phyloP scores from a whole-genome alignment of 2,888 invertebrate genomes.

The Augochlorella aurata region DNA sequence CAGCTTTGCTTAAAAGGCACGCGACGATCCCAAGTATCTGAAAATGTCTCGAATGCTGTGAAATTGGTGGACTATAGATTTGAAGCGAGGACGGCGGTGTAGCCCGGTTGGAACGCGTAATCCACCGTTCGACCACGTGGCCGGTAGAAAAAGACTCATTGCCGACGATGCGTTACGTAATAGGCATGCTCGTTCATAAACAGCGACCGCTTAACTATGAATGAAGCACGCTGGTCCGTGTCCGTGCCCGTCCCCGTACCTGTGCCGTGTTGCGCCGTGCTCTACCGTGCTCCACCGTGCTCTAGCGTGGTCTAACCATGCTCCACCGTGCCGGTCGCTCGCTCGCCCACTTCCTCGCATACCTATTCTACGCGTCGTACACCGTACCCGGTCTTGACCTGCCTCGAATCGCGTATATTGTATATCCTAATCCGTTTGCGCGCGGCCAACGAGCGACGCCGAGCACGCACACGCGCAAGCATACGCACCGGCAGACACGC shows the following conservation, averaged over 20 bases:
- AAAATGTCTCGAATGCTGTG: no score
- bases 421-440: slow-evolving; percentile 63
- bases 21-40: no score
- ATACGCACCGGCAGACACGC: neutral
- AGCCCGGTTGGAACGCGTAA: slow-evolving; percentile 31
- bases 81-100: neutral
- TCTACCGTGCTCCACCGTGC: slow-evolving; percentile 5
- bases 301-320: slow-evolving; percentile 24
- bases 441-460: slow-evolving; percentile 19
- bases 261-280: neutral
- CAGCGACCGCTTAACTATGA: slow-evolving; percentile 68
- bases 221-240: slow-evolving; percentile 63
- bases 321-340: neutral
- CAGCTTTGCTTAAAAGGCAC: no score
- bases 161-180: slow-evolving; percentile 67
- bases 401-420: slow-evolving; percentile 70
- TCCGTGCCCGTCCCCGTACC: neutral
- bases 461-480: neutral
- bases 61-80: no score
- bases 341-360: slow-evolving; percentile 57
- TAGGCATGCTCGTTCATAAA: slow-evolving; percentile 66
- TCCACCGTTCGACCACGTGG: slow-evolving; percentile 57
- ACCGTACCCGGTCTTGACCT: slow-evolving; percentile 67
- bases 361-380: slow-evolving; percentile 33
- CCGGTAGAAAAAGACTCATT: slow-evolving; percentile 67